Percentiles rank a stretch among this genome's conserved stretches.
Conservation (phyloP, 2,113 vertebrate genomes). For the Polypterus senegalus region DNA sequence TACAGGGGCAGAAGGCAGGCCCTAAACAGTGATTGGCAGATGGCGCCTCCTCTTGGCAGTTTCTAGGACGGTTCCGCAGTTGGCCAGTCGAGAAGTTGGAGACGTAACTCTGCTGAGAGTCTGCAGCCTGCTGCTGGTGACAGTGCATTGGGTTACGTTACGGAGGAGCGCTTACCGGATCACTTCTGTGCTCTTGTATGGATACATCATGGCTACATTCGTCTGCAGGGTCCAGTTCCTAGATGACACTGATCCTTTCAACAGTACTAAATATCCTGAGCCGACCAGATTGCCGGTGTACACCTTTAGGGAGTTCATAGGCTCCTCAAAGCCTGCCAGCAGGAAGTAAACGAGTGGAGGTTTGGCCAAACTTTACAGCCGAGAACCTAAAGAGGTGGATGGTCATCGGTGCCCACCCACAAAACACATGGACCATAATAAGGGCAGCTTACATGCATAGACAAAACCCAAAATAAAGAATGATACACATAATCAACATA, state of each 20-base stretch:
- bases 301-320: constrained; percentile 81
- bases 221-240: constrained; percentile 86
- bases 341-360: constrained; percentile 41
- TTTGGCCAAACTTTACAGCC: no score
- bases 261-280: constrained; percentile 93
- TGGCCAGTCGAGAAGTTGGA: constrained; percentile 29
- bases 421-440: no score
- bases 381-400: no score
- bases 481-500: no score
- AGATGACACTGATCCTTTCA: constrained; percentile 95
- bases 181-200: constrained; percentile 48
- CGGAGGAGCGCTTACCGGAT: constrained; percentile 27
- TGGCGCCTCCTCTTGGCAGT: background rate
- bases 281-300: constrained; percentile 83
- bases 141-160: background rate
- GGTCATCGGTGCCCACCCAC: background rate
- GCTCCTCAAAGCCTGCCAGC: constrained; percentile 81
- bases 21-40: constrained; percentile 5
- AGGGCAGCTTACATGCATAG: no score
- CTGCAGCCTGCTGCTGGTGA: constrained; percentile 12
- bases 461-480: no score
- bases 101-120: constrained; percentile 5
- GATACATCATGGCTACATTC: constrained; percentile 80
- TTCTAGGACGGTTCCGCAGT: constrained; percentile 28
- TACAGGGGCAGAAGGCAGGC: background rate